A percentile compares a stretch with the other conserved stretches of the same genome.
phyloP scores from a whole-genome alignment of 2,888 invertebrate species.

The Agriopis aurantiaria region DNA sequence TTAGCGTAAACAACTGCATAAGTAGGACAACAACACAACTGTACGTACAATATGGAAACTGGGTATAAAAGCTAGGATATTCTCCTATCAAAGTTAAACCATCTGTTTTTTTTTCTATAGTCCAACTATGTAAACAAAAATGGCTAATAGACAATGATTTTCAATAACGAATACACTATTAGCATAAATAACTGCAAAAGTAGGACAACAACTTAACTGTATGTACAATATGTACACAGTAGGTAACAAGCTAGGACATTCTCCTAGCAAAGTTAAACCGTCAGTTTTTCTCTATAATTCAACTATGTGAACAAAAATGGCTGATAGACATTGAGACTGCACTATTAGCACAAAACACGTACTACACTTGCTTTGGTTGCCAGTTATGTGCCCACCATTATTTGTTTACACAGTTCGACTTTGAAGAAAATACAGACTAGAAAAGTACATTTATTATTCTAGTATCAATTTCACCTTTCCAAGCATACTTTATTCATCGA shows the following conservation, averaged over 20 bases:
- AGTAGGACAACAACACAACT: too few relatives aligned
- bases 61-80: too few relatives aligned
- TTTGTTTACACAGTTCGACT: not conserved
- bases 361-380: not conserved
- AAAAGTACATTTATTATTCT: slow-evolving; percentile 48
- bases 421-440: not conserved
- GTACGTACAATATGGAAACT: too few relatives aligned
- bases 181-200: too few relatives aligned
- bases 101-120: too few relatives aligned
- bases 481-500: slow-evolving; percentile 35
- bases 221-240: not conserved
- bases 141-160: too few relatives aligned
- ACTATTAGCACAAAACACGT: too few relatives aligned
- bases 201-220: too few relatives aligned
- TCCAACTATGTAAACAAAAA: too few relatives aligned
- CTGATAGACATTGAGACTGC: not conserved
- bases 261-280: not conserved
- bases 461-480: slow-evolving; percentile 14
- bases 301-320: slow-evolving; percentile 1
- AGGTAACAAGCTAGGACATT: not conserved
- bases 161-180: too few relatives aligned
- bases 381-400: not conserved
- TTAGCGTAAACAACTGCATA: too few relatives aligned
- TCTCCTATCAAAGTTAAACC: too few relatives aligned
- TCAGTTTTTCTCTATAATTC: not conserved